Base-by-base conservation (phyloP, 1,140 invertebrate genomes). In the Bombus difficillimus region DNA sequence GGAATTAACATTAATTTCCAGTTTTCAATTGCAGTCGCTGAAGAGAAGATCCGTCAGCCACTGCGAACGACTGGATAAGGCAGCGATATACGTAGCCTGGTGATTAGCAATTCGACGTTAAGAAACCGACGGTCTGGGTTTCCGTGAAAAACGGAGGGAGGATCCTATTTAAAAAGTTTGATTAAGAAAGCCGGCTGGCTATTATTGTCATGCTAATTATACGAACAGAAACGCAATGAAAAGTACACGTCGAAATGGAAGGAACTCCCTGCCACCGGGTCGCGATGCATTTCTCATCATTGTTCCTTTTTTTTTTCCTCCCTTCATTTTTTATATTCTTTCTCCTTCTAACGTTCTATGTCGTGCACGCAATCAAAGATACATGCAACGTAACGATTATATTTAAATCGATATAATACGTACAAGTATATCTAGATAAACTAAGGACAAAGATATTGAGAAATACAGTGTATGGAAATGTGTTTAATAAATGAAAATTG, bases 151-250 rank as follows among this genome's bases (percentile, higher is more conserved):
- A 79, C 66, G 53, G 80, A 79, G 82, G 86, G 73, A 62, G 89
- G 93, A 94, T 94, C 91, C 90, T 90, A 93, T 94, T 94, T 94
- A 94, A 94, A 94, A 94, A 92, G 93, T 94, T 94, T 94, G 93
- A 94, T 94, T 94, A 94, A 93, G 93, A 94, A 92, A 91, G 80
- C 91, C 81, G 68, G 62, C 75, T 43, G 28, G 68, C 83, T 74
- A 94, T 94, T 94, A 94, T 94, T 94, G 93, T 94, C 92, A 94
- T 94, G 93, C 91, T 94, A 94, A 94, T 94, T 94, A 91, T 90
- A 89, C 86, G 81, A 41, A 37, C 78, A 75, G 22, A 85, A 73
- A 81, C 85, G 77, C 73, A 53, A 71, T 86, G 83, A 87, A 93
- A 92, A 93, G 91, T 92, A 91, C 78, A 90, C 90, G 92, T 86